A percentile compares a stretch with the other conserved stretches of the same genome.
phyloP scores from a whole-genome alignment of 2,797 vertebrate genomes.

The Pseudochirops cupreus region DNA sequence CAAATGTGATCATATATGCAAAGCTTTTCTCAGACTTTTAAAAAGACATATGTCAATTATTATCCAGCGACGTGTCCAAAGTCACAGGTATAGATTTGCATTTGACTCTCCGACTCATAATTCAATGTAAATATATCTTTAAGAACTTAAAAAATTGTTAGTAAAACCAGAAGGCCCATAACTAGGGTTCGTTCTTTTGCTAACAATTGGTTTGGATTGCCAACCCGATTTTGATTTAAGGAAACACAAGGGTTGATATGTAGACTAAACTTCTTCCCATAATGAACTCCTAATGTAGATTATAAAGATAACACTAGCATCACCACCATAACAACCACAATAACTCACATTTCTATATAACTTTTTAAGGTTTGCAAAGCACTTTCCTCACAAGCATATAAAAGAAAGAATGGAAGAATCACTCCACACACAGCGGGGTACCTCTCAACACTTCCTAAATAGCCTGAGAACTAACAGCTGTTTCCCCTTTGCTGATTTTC shows the following conservation, averaged over 20 bases:
- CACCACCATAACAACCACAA: neutral
- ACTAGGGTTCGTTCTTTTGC: neutral
- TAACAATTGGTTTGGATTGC: neutral
- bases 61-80: neutral
- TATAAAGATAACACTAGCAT: neutral
- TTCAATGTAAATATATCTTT: neutral
- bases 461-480: neutral
- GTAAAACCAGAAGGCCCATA: neutral
- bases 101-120: neutral
- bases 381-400: neutral
- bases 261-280: neutral
- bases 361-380: neutral
- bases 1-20: neutral
- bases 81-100: neutral
- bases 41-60: neutral
- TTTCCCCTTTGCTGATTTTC: slow-evolving; percentile 10
- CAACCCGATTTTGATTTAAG: neutral
- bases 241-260: neutral
- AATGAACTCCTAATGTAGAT: neutral
- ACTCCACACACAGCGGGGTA: neutral
- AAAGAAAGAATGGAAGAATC: neutral
- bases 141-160: neutral
- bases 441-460: slow-evolving; percentile 3
- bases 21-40: neutral
- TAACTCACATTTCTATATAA: neutral